These are phyloP conservation scores for Xanthia icteritia DNA, from an alignment of 2,888 invertebrate genomes.

Conservation along the genomic window DNA sequence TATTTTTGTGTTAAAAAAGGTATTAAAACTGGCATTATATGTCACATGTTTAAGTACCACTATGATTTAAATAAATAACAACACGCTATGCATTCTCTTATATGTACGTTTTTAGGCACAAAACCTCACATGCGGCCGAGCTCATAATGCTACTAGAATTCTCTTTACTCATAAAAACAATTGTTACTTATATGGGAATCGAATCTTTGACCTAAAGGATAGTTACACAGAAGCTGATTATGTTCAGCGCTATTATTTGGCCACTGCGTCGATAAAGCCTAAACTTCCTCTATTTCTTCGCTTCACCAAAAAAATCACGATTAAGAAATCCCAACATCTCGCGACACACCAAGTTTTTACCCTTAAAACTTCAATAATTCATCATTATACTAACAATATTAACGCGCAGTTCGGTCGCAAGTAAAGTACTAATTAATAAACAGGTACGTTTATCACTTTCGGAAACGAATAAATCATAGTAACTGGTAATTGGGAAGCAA, in stretches of 20 bases:
- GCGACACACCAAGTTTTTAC: not conserved
- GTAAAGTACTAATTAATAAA: constrained; percentile 79
- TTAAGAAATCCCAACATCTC: not conserved
- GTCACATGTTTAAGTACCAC: constrained; percentile 15
- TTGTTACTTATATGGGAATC: not conserved
- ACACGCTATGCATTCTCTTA: constrained; percentile 15
- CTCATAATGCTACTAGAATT: not conserved
- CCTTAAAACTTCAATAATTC: constrained; percentile 19
- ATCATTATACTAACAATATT: constrained; percentile 32
- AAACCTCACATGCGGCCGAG: not conserved
- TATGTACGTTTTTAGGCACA: not conserved
- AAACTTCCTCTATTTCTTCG: too few species aligned
- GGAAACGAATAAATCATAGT: constrained; percentile 75
- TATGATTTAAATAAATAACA: constrained; percentile 27
- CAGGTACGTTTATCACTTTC: constrained; percentile 71
- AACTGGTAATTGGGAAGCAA: constrained; percentile 51
- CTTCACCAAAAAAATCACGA: not conserved
- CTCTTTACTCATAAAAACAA: not conserved
- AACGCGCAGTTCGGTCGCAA: constrained; percentile 56
- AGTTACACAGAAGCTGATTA: too few species aligned
- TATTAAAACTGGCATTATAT: constrained; percentile 1
- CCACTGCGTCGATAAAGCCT: not conserved
- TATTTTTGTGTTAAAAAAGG: constrained; percentile 7
- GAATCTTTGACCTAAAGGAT: not conserved
- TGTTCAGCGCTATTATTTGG: not conserved